Percentiles rank a stretch among this genome's conserved stretches.
phyloP scores from a whole-genome alignment of 2,888 invertebrate species.

The Venusia cambrica region DNA sequence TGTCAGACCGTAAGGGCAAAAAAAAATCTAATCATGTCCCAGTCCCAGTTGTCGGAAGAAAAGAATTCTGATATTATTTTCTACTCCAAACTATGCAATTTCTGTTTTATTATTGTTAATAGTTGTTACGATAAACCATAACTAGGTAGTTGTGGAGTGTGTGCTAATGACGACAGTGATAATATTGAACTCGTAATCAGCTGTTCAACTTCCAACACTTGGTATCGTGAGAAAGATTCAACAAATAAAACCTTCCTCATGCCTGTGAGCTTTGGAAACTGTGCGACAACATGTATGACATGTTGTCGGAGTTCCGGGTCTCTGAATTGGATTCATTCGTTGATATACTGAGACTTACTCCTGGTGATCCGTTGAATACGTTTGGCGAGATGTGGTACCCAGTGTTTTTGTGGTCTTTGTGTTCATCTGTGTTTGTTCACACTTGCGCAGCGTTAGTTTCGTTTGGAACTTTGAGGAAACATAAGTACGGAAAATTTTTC shows the following conservation, averaged over 20 bases:
- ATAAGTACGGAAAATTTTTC: constrained; percentile 96
- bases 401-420: constrained; percentile 96
- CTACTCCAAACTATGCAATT: background rate
- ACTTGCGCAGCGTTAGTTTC: constrained; percentile 94
- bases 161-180: background rate
- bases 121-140: background rate
- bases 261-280: constrained; percentile 59
- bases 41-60: no score
- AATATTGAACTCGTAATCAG: constrained; percentile 13
- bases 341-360: constrained; percentile 85
- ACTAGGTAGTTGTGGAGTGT: constrained; percentile 1
- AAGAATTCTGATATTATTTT: constrained; percentile 3
- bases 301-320: constrained; percentile 79
- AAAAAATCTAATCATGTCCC: no score
- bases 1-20: no score
- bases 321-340: constrained; percentile 85
- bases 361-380: constrained; percentile 84
- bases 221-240: constrained; percentile 35
- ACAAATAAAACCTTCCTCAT: constrained; percentile 62
- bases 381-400: constrained; percentile 98
- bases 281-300: constrained; percentile 78
- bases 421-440: constrained; percentile 96
- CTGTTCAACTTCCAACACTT: constrained; percentile 21
- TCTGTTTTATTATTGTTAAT: constrained; percentile 5
- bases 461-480: constrained; percentile 94